Percentiles rank a stretch among this genome's conserved stretches.
Evolutionary conservation across 2,113 vertebrate genomes (phyloP).

Genomic region (Orthonyx spaldingii): DNA sequence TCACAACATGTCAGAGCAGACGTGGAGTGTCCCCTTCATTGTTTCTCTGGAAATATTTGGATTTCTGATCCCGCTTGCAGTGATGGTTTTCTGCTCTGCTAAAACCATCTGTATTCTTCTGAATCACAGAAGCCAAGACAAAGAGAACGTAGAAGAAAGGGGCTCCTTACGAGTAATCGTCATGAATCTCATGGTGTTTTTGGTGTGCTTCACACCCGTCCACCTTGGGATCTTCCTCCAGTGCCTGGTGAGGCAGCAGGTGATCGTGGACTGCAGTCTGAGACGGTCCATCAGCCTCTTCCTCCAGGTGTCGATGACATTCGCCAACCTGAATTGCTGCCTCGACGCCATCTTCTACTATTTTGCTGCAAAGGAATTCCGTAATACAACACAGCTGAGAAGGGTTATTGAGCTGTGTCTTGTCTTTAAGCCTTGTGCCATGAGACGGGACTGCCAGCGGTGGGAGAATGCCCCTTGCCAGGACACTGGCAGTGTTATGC

Average conservation of each 20-base stretch:
- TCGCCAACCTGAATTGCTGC: constrained; percentile 89
- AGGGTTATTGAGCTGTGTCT: not conserved
- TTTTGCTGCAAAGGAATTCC: constrained; percentile 81
- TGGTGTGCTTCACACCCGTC: constrained; percentile 85
- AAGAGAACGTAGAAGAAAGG: not conserved
- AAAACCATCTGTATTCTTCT: constrained; percentile 73
- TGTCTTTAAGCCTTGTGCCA: not conserved
- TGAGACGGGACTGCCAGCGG: not conserved
- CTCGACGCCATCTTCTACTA: constrained; percentile 90
- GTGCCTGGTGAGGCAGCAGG: constrained; percentile 79
- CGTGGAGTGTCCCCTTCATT: constrained; percentile 74
- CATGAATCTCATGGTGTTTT: constrained; percentile 80
- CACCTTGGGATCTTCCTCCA: constrained; percentile 84
- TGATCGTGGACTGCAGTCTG: constrained; percentile 71
- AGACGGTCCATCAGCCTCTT: constrained; percentile 78
- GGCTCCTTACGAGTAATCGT: constrained; percentile 77
- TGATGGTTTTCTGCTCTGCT: constrained; percentile 78
- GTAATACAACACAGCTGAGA: not conserved
- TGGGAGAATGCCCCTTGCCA: not conserved
- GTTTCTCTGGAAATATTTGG: constrained; percentile 80
- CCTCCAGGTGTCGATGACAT: constrained; percentile 78
- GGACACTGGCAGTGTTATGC: not conserved
- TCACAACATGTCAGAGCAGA: constrained; percentile 68
- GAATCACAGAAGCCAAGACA: not conserved
- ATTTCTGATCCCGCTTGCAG: constrained; percentile 78